These are phyloP conservation scores for Theretra japonica DNA, from an alignment of 2,888 invertebrate genomes.

Conservation along the genomic window DNA sequence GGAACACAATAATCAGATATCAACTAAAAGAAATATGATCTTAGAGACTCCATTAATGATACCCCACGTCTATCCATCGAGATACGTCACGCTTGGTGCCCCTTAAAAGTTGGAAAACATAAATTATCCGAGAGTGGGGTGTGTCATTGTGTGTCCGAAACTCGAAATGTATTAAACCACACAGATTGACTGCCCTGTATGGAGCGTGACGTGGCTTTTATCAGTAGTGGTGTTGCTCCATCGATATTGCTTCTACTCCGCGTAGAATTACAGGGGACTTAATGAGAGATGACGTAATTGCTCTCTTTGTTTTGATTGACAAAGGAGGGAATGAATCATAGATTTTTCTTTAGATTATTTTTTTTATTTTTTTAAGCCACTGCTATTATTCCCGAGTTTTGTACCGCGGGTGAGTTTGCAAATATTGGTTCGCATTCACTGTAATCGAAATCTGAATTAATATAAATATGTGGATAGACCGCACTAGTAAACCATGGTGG, in stretches of 20 bases:
- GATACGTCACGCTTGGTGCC: slow-evolving; percentile 64
- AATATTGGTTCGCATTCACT: too few relatives aligned
- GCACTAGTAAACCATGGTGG: too few relatives aligned
- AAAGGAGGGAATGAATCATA: background rate
- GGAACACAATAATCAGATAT: slow-evolving; percentile 12
- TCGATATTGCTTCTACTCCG: slow-evolving; percentile 2
- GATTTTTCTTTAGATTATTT: background rate
- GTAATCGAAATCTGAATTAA: too few relatives aligned
- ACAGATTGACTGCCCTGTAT: slow-evolving; percentile 74
- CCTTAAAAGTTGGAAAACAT: slow-evolving; percentile 63
- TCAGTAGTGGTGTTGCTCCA: slow-evolving; percentile 28
- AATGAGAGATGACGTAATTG: slow-evolving; percentile 12
- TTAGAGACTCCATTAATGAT: slow-evolving; percentile 45
- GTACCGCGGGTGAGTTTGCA: too few relatives aligned
- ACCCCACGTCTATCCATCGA: slow-evolving; percentile 46
- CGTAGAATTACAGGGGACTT: slow-evolving; percentile 1
- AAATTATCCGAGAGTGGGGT: slow-evolving; percentile 72
- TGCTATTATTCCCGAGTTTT: too few relatives aligned
- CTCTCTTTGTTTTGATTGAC: slow-evolving; percentile 9
- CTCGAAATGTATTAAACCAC: slow-evolving; percentile 76
- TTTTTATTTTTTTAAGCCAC: background rate
- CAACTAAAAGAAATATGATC: slow-evolving; percentile 27
- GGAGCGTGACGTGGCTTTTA: slow-evolving; percentile 59
- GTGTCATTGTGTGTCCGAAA: slow-evolving; percentile 68
- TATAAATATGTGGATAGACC: too few relatives aligned